phyloP scores from a whole-genome alignment of 2,797 vertebrate species.

The Pelochelys cantorii region DNA sequence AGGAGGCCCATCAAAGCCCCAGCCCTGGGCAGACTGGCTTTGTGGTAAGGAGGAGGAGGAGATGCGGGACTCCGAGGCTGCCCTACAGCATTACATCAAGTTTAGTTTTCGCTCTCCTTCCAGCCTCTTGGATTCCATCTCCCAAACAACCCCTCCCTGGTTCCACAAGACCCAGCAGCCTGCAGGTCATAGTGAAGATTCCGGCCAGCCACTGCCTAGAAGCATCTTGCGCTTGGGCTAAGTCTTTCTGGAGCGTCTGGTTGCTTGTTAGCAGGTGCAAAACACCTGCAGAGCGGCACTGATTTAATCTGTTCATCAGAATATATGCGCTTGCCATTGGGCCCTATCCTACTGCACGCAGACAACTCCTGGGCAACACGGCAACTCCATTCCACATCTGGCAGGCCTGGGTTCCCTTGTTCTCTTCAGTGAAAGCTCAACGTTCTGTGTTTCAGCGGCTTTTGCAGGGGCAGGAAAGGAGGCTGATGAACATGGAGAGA shows the following conservation, averaged over 20 bases:
- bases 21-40: slow-evolving; percentile 29
- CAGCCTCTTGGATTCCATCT: slow-evolving; percentile 8
- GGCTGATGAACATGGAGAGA: rapidly evolving
- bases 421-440: rapidly evolving
- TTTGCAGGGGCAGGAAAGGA: background rate
- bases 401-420: rapidly evolving
- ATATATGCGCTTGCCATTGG: background rate
- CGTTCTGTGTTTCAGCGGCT: background rate
- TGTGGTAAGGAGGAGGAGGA: slow-evolving; percentile 3
- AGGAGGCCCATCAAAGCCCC: slow-evolving; percentile 58
- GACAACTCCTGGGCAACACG: background rate
- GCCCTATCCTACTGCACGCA: background rate
- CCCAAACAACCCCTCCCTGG: background rate
- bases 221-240: background rate
- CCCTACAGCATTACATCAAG: background rate
- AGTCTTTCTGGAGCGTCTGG: background rate
- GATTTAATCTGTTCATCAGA: background rate
- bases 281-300: background rate
- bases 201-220: background rate
- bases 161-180: rapidly evolving
- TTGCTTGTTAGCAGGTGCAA: background rate
- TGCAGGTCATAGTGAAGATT: background rate
- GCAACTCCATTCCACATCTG: background rate
- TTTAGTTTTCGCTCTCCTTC: slow-evolving; percentile 36
- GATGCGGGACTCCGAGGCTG: slow-evolving; percentile 34